Conservation (phyloP, 1,140 invertebrate species). For the Proales similis region DNA sequence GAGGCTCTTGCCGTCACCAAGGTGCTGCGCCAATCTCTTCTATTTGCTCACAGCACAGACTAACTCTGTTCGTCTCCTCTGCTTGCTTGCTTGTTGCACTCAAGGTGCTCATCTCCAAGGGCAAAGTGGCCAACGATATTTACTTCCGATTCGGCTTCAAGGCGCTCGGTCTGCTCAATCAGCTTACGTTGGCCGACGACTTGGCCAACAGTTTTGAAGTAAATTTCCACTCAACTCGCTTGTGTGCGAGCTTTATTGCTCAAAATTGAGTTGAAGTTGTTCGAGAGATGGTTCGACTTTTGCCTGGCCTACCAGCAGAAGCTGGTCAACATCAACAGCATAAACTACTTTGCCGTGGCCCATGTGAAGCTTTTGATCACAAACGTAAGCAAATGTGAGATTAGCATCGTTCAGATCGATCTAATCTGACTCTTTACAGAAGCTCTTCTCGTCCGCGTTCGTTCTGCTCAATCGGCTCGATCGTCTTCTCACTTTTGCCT, state of each 20-base stretch:
- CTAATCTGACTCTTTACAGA: slow-evolving; percentile 1
- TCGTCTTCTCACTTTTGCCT: slow-evolving; percentile 1
- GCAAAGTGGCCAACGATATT: slow-evolving; percentile 14
- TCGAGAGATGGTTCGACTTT: slow-evolving; percentile 30
- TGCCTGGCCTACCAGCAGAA: slow-evolving; percentile 28
- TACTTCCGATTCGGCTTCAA: slow-evolving; percentile 26
- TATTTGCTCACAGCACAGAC: no score
- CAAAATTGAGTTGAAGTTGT: background rate
- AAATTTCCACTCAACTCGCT: background rate
- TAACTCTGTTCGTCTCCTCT: no score
- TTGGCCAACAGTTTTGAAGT: background rate
- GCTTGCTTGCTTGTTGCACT: no score
- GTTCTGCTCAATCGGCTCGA: slow-evolving; percentile 3
- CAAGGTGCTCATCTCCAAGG: no score
- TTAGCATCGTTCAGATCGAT: background rate
- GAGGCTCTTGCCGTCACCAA: no score
- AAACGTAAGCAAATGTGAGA: background rate
- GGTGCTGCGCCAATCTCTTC: no score
- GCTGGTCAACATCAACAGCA: slow-evolving; percentile 14
- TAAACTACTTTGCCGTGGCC: slow-evolving; percentile 18
- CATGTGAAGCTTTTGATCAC: slow-evolving; percentile 13
- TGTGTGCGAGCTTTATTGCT: background rate
- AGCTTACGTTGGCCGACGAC: background rate
- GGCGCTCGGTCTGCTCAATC: slow-evolving; percentile 7
- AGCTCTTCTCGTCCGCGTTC: background rate